Evolutionary conservation across 2,113 vertebrate species (phyloP).

Genomic region (Burhinus bistriatus): DNA sequence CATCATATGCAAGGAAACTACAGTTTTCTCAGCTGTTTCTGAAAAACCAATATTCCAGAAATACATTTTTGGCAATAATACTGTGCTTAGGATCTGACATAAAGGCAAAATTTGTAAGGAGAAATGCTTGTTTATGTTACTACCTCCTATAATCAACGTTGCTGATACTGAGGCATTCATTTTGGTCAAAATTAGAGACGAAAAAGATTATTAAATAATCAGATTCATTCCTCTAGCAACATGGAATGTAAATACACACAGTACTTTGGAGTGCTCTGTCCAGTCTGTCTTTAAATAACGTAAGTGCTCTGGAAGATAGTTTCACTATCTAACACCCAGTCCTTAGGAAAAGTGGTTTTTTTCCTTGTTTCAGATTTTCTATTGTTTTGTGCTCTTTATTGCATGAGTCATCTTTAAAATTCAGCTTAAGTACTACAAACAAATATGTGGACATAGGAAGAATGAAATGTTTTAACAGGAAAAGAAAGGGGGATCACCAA

Average conservation of each 20-base stretch:
- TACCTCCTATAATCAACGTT: background rate
- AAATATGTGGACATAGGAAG: background rate
- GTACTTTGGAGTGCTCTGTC: background rate
- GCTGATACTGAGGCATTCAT: background rate
- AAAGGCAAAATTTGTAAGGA: background rate
- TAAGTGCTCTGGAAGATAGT: background rate
- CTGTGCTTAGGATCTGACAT: background rate
- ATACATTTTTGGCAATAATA: background rate
- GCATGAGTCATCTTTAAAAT: background rate
- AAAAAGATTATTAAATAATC: background rate
- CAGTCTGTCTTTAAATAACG: background rate
- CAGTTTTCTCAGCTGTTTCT: background rate
- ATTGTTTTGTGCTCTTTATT: background rate
- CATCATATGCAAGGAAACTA: background rate
- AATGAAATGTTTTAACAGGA: background rate
- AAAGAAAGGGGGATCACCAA: background rate
- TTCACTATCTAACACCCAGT: background rate
- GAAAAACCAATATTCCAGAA: background rate
- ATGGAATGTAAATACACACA: background rate
- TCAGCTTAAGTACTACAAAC: background rate
- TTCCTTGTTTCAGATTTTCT: background rate
- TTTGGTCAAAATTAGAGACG: background rate
- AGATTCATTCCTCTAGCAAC: background rate
- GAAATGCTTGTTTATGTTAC: background rate
- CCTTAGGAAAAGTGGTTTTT: background rate